Evolutionary conservation across 2,113 vertebrate species (phyloP), one percentile per base, ranked within the genome.

Genomic region (Glareola pratincola): DNA sequence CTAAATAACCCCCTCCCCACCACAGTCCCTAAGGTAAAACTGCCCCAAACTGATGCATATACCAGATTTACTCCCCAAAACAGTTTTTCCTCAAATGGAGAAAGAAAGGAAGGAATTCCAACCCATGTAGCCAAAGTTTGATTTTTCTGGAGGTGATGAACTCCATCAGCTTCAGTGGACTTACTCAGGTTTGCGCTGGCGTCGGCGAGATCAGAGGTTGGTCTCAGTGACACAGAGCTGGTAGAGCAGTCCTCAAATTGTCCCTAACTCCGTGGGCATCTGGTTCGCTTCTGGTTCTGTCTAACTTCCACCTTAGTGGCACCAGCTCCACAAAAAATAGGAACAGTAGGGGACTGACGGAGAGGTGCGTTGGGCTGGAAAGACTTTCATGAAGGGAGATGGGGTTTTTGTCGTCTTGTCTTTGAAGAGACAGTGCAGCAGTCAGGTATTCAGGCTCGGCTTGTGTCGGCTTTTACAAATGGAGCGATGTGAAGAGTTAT

Each of bases 361-460:
- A 85, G 88, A 84, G 90, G 72, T 66, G 36, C 1, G 4, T 48
- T 34, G 80, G 91, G 76, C 26, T 89, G 77, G 48, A 59, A 94
- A 95, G 45, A 54, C 45, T 96, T 94, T 91, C 57, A 50, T 62
- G 92, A 81, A 22, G 81, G 54, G 75, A 93, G 51, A 26, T 11
- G 18, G 24, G 19, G 14, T 2, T 56, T 82, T 82, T 94, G 84
- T 54, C 91, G 4, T 66, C 48, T 50, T 2, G 0, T 4, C 69
- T 96, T 90, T 95, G 95, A 95, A 88, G 77, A 88, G 86, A 12
- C 37, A 92, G 76, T 62, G 91, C 60, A 90, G 78, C 91, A 84
- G 83, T 27, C 74, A 34, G 76, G 87, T 45, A 20, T 47, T 89
- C 41, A 48, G 71, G 89, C 77, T 62, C n/a, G 53, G 30, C 72